Conservation (phyloP, 2,113 vertebrate species). For the Phyllostomus discolor region DNA sequence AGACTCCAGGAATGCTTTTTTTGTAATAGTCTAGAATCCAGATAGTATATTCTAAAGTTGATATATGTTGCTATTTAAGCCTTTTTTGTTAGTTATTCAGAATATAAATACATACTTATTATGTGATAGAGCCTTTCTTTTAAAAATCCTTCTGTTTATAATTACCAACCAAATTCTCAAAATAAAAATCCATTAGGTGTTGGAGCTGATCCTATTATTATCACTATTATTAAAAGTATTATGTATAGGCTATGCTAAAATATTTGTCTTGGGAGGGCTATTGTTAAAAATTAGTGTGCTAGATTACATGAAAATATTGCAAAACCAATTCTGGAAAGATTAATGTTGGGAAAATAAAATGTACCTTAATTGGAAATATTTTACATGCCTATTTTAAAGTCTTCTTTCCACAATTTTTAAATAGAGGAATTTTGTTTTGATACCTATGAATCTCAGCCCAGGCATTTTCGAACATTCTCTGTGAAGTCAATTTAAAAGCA, state of each 20-base stretch:
- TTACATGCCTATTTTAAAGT: constrained; percentile 58
- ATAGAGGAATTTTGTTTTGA: constrained; percentile 70
- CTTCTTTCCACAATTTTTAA: constrained; percentile 41
- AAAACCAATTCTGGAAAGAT: constrained; percentile 64
- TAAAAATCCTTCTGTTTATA: constrained; percentile 48
- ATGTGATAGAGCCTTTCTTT: constrained; percentile 42
- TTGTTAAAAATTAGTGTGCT: constrained; percentile 70
- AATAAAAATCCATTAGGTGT: constrained; percentile 44
- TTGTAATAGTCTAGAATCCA: background rate
- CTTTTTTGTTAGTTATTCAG: constrained; percentile 17
- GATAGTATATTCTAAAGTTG: background rate
- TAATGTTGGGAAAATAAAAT: constrained; percentile 59
- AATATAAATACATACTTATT: constrained; percentile 21
- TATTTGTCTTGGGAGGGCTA: constrained; percentile 40
- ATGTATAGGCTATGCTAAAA: constrained; percentile 50
- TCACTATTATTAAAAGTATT: constrained; percentile 33
- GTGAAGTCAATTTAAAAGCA: constrained; percentile 79
- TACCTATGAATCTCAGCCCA: constrained; percentile 64
- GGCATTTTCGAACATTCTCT: constrained; percentile 64
- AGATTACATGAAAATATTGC: constrained; percentile 51
- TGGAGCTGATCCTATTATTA: constrained; percentile 33
- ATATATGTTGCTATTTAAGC: background rate
- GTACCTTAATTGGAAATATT: constrained; percentile 76
- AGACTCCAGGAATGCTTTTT: background rate
- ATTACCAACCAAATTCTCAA: constrained; percentile 41